Conservation (phyloP, 2,113 vertebrate genomes). For the Hydropotes inermis region DNA sequence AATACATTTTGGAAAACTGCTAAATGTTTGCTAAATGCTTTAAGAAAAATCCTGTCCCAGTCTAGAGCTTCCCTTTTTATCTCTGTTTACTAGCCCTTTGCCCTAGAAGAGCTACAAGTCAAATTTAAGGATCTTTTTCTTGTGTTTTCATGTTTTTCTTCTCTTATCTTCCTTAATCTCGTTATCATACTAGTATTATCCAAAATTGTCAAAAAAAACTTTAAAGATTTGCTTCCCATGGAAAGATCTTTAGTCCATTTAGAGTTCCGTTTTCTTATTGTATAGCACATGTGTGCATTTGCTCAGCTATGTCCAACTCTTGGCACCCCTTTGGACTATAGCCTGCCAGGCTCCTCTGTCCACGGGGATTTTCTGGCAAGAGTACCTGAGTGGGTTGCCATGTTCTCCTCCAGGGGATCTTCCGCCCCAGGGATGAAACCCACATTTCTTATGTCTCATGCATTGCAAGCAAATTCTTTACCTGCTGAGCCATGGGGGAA, state of each 20-base stretch:
- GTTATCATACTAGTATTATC: not conserved
- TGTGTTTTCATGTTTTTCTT: not conserved
- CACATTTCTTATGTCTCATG: not conserved
- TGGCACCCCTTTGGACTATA: not conserved
- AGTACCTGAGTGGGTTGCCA: not conserved
- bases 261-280: not conserved
- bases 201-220: not conserved
- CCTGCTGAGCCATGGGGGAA: not conserved
- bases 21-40: not conserved
- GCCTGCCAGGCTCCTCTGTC: not conserved
- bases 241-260: not conserved
- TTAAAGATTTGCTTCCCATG: not conserved
- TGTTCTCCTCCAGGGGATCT: not conserved
- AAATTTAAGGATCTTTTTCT: not conserved
- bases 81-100: not conserved
- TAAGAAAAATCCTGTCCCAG: not conserved
- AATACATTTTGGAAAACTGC: not conserved
- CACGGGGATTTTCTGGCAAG: not conserved
- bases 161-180: not conserved
- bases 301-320: not conserved
- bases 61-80: not conserved
- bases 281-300: not conserved
- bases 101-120: not conserved
- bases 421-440: not conserved
- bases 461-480: not conserved